Base-by-base conservation (phyloP, 2,888 invertebrate genomes). In the Brenthis daphne region DNA sequence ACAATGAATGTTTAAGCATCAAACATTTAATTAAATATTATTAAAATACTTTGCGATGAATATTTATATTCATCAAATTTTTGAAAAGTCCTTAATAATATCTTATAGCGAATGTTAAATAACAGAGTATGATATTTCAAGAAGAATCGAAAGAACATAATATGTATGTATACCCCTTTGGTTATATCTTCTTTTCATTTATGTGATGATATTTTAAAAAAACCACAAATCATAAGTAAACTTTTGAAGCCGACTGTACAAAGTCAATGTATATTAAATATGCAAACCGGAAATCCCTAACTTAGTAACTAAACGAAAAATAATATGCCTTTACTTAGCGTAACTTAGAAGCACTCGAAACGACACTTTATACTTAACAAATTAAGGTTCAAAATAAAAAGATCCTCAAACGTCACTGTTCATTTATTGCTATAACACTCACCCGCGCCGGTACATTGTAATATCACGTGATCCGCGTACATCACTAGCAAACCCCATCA, bases 341-440 rank as follows among this genome's bases (percentile, higher is more conserved):
- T 72, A 72, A 72, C 73, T 69, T 67, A 75, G 73, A 69, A 65
- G 64, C 82, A 83, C 83, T 82, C 81, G 80, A 82, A 80, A 82
- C 79, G 80, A 83, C 85, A 85, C 84, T 85, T 81, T 84, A 82
- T 77, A 75, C 84, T 84, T 84, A 85, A 78, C 84, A 84, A 83
- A 78, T 77, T 81, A 82, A 72, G 75, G 80, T 81, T 78, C 79
- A 77, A 74, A 77, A 78, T 77, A 74, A 67, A 64, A 67, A 67
- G 61, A 61, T 66, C 66, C 56, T 50, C 64, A 20, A 6, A 64
- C 71, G 47, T 69, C 72, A 73, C 71, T 68, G 72, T 77, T 77
- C 71, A 68, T 74, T 73, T 75, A 74, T 76, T 76, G 77, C 75
- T 74, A 71, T 66, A 56, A 68, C 69, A 55, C 71, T 69, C 58